Percentiles rank a stretch among this genome's conserved stretches.
Evolutionary conservation across 1,140 invertebrate species (phyloP).

Genomic region (Arion vulgaris): DNA sequence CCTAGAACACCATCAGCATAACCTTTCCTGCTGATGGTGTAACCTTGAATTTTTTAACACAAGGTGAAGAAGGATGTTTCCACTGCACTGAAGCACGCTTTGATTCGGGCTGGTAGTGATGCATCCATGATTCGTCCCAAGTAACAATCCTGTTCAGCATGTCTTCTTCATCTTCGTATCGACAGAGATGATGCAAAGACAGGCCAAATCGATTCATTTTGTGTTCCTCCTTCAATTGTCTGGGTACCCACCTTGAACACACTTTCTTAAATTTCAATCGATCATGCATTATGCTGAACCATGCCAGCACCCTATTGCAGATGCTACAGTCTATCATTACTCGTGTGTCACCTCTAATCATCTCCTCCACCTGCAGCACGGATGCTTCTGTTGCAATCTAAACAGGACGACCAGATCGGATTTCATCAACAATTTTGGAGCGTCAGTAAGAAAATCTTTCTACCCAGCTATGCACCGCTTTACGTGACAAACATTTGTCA

Average conservation of each 20-base stretch:
- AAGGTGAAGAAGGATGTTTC: neutral
- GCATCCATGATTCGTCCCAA: neutral
- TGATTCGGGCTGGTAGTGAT: neutral
- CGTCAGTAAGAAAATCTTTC: neutral
- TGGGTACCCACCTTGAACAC: neutral
- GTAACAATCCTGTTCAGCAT: neutral
- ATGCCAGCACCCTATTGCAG: neutral
- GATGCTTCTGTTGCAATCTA: neutral
- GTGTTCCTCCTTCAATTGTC: neutral
- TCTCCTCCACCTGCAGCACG: neutral
- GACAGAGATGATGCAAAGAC: neutral
- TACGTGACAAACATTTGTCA: neutral
- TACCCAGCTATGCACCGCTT: neutral
- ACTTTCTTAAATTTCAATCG: neutral
- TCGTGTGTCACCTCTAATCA: neutral
- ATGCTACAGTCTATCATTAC: neutral
- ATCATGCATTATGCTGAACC: constrained; percentile 2
- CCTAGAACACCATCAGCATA: neutral
- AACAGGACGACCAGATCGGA: neutral
- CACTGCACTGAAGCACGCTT: neutral
- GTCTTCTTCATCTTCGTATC: neutral
- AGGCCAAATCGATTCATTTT: neutral
- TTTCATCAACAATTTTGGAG: neutral
- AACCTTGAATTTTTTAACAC: neutral
- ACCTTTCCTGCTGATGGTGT: neutral